Percentiles rank a stretch among this genome's conserved stretches.
Evolutionary conservation across 2,797 vertebrate genomes (phyloP).

Genomic region (Carapus acus): DNA sequence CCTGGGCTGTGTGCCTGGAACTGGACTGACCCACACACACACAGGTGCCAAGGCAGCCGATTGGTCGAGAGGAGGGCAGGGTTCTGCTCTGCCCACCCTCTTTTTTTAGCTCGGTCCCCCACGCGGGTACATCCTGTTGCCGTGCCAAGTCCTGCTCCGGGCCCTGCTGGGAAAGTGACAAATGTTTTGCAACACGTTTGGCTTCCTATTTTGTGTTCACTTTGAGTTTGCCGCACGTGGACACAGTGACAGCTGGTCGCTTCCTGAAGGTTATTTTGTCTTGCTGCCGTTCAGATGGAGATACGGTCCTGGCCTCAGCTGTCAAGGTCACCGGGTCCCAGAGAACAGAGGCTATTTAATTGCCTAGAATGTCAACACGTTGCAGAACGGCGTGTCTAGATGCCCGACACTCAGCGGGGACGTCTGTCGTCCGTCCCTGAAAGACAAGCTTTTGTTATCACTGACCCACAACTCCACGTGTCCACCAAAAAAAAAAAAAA

Average conservation of each 20-base stretch:
- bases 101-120: slow-evolving; percentile 46
- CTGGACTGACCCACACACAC: slow-evolving; percentile 3
- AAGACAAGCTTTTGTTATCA: too few relatives aligned
- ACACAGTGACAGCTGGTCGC: too few relatives aligned
- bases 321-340: slow-evolving; percentile 13
- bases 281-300: not conserved
- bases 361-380: not conserved
- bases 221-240: too few relatives aligned
- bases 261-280: slow-evolving; percentile 12
- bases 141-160: not conserved
- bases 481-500: too few relatives aligned
- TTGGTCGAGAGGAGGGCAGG: slow-evolving; percentile 67
- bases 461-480: too few relatives aligned
- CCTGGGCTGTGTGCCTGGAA: too few relatives aligned
- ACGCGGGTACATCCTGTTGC: slow-evolving; percentile 6
- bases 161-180: not conserved
- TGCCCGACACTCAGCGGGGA: too few relatives aligned
- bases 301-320: not conserved
- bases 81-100: slow-evolving; percentile 43
- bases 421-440: too few relatives aligned
- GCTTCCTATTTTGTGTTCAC: too few relatives aligned
- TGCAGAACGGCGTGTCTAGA: too few relatives aligned
- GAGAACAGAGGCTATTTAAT: not conserved
- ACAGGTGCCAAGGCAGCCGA: slow-evolving; percentile 34
- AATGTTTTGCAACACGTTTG: slow-evolving; percentile 5